Evolutionary conservation across 37 sponge, comb jelly and placozoan genomes (phyloP).

Genomic region (Ianthella basta): DNA sequence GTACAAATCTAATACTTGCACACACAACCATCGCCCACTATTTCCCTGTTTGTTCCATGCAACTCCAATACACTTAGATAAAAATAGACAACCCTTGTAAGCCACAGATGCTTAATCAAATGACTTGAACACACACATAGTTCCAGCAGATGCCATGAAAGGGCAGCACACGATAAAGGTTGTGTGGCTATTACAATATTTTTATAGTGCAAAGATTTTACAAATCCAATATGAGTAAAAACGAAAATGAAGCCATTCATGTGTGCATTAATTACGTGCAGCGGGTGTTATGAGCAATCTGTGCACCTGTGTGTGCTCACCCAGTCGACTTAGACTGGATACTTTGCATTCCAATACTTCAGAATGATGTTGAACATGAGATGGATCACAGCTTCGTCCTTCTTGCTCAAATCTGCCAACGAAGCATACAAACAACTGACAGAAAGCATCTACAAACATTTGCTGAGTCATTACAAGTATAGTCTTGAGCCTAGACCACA

Average conservation of each 20-base stretch:
- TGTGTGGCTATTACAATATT: background rate
- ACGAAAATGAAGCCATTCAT: background rate
- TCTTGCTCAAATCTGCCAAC: slow-evolving; percentile 63
- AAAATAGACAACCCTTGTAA: no score
- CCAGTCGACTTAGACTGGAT: background rate
- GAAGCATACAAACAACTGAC: background rate
- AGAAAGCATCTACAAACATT: no score
- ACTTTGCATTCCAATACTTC: slow-evolving; percentile 49
- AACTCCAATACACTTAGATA: no score
- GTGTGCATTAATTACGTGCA: no score
- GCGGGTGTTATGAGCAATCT: no score
- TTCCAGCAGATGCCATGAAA: background rate
- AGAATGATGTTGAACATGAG: slow-evolving; percentile 70
- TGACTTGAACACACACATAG: background rate
- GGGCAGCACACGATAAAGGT: background rate
- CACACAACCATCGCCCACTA: no score
- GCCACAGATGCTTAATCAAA: no score
- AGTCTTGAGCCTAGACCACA: no score
- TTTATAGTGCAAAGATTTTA: background rate
- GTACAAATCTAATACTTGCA: no score
- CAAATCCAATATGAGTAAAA: background rate
- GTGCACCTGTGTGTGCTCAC: background rate
- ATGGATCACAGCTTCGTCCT: slow-evolving; percentile 55
- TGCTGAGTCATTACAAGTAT: no score
- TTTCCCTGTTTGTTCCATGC: no score